Evolutionary conservation across 2,113 vertebrate genomes (phyloP).

Genomic region (Delphinus delphis): DNA sequence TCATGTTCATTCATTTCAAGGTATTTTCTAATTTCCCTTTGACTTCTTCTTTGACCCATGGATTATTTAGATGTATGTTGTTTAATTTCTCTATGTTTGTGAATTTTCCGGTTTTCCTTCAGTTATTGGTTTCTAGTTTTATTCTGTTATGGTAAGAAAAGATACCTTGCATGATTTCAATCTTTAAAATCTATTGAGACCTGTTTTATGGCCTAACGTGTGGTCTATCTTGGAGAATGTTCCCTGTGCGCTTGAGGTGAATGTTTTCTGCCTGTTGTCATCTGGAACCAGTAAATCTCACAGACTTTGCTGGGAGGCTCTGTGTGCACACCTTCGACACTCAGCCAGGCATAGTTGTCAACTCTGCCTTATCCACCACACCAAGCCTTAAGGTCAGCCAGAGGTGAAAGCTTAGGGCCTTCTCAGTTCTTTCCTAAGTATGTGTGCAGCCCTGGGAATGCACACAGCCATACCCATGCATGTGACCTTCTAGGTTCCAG

Average conservation of each 20-base stretch:
- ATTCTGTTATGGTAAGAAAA: background rate
- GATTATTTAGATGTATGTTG: too few species aligned
- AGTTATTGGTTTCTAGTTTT: background rate
- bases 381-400: background rate
- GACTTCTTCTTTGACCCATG: background rate
- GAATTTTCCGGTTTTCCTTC: background rate
- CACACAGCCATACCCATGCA: background rate
- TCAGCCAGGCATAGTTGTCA: rapidly evolving
- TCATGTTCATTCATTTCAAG: background rate
- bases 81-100: background rate
- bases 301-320: background rate
- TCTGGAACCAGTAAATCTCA: background rate
- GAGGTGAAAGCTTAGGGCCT: background rate
- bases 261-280: background rate
- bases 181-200: background rate
- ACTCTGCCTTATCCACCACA: background rate
- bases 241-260: background rate
- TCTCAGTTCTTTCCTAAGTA: background rate
- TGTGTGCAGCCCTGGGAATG: background rate
- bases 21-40: background rate
- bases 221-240: background rate
- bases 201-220: background rate
- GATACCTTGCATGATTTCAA: background rate
- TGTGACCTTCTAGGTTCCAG: background rate
- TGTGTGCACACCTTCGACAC: background rate